Base-by-base conservation (phyloP, 2,113 vertebrate species). In the Callionymus lyra region DNA sequence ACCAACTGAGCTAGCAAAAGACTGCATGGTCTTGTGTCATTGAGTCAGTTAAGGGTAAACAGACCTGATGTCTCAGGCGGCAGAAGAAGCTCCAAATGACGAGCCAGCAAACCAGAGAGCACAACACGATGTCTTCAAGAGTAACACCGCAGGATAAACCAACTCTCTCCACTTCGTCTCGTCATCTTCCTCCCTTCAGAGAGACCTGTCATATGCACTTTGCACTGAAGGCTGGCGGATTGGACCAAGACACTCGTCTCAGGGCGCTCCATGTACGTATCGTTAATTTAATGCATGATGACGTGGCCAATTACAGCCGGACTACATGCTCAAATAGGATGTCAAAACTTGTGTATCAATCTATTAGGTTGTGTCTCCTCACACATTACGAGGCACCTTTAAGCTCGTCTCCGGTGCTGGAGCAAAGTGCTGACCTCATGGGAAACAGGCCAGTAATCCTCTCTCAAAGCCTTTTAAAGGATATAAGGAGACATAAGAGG, bases 271-370 rank as follows among this genome's bases (percentile, higher is more conserved):
- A 12, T 18, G 17, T 87, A 82, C 86, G 81, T 85, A 78, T 84
- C 77, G 85, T 89, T 87, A 89, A 89, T 89, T 82, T 91, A 90
- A 92, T 90, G 84, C 86, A 77, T 87, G 86, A 82, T 85, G 90
- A 91, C 85, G 80, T 84, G 90, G 79, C 88, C 91, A 91, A 92
- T 92, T 93, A 92, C 82, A 86, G 83, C 58, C 73, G 78, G 73
- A 85, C 82, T 76, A 81, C 69, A 86, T 76, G 82, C 86, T 91
- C 87, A 91, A 92, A 90, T 86, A 88, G 85, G 82, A 88, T 89
- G 91, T 93, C 91, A 91, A 84, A 92, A 87, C 81, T 87, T 87
- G 87, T 90, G 89, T 89, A 91, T 91, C 90, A 87, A 83, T 88
- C 81, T 78, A 86, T 86, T 88, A 86, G 84, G 82, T 88, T 77